Conservation (phyloP, 1,140 invertebrate species). For the Matsumurasca onukii region DNA sequence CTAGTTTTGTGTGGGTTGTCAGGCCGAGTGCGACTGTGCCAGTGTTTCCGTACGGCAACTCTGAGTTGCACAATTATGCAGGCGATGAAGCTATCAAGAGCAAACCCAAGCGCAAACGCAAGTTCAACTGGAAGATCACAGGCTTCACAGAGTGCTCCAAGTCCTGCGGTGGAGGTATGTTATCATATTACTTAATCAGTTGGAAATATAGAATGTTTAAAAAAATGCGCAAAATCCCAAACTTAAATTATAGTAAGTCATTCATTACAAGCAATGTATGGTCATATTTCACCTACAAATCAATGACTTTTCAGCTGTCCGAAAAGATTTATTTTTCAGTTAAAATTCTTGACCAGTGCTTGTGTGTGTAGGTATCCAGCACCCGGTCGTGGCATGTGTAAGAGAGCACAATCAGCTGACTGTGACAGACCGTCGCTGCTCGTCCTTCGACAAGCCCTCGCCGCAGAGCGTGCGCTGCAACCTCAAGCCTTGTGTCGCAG, state of each 20-base stretch:
- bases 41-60: conserved; percentile 3
- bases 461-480: conserved; percentile 66
- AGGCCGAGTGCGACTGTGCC: too few relatives aligned
- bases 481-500: conserved; percentile 64
- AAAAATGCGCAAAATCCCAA: too few relatives aligned
- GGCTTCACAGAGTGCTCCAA: conserved; percentile 76
- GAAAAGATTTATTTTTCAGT: too few relatives aligned
- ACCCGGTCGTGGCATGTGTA: conserved; percentile 63
- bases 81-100: conserved; percentile 41
- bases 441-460: conserved; percentile 58
- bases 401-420: conserved; percentile 57
- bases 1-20: too few relatives aligned
- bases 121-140: conserved; percentile 75
- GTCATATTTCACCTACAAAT: too few relatives aligned
- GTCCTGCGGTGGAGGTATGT: conserved; percentile 78
- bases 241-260: too few relatives aligned
- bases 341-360: too few relatives aligned
- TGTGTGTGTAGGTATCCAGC: conserved; percentile 67
- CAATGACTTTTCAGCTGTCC: too few relatives aligned
- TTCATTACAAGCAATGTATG: too few relatives aligned
- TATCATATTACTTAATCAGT: too few relatives aligned
- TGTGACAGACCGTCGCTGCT: conserved; percentile 63
- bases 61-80: conserved; percentile 3
- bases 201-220: too few relatives aligned
- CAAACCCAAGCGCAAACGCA: conserved; percentile 49